Percentiles rank a stretch among this genome's conserved stretches.
Evolutionary conservation across 2,888 invertebrate genomes (phyloP).

Genomic region (Strigamia crassipes): DNA sequence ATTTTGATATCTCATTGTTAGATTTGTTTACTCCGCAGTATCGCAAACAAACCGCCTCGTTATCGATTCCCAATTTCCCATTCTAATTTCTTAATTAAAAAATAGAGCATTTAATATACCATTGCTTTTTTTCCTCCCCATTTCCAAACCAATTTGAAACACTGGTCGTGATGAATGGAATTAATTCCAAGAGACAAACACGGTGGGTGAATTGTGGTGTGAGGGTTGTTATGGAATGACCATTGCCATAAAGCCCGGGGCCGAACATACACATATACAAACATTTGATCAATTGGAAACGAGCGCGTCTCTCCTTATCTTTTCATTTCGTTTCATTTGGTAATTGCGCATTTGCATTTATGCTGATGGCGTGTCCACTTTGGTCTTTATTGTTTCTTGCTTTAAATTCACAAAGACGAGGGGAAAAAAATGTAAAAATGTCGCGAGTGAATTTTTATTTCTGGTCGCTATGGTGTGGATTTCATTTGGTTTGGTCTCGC

Average conservation of each 20-base stretch:
- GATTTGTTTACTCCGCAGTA: background rate
- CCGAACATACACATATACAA: background rate
- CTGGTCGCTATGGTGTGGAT: background rate
- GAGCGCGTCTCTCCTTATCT: conserved; percentile 28
- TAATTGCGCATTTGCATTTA: conserved; percentile 37
- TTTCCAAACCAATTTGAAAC: background rate
- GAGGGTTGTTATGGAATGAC: conserved; percentile 31
- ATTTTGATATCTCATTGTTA: background rate
- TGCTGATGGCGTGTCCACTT: conserved; percentile 29
- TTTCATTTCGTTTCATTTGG: conserved; percentile 37
- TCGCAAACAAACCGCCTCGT: background rate
- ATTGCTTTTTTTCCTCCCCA: background rate
- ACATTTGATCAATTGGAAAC: conserved; percentile 29
- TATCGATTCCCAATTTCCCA: background rate
- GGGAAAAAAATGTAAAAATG: background rate
- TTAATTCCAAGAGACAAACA: conserved; percentile 34
- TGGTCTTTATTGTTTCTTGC: conserved; percentile 20
- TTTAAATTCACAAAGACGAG: no score
- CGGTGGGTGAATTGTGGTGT: background rate
- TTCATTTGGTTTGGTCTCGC: conserved; percentile 33
- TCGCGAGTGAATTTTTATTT: conserved; percentile 12
- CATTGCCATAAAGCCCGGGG: conserved; percentile 23
- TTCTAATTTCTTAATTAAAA: background rate
- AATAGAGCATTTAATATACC: background rate
- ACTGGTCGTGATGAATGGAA: conserved; percentile 17